A percentile compares a stretch with the other conserved stretches of the same genome.
Evolutionary conservation across 2,113 vertebrate genomes (phyloP).

Genomic region (Rhizomys pruinosus): DNA sequence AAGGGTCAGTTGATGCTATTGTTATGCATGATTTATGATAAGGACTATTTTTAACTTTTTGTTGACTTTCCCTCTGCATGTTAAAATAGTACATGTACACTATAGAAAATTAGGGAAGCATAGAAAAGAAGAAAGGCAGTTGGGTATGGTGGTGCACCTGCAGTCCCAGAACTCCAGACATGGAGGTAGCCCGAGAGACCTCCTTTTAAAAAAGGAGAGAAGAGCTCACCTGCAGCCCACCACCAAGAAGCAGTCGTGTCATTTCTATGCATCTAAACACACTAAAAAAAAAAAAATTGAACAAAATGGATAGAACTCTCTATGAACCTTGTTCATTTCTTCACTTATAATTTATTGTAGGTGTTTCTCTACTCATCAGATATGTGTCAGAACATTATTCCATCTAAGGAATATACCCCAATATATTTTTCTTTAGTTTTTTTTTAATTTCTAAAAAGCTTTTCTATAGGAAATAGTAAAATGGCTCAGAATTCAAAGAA

Average conservation of each 20-base stretch:
- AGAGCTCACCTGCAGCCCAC: neutral
- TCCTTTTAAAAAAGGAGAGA: neutral
- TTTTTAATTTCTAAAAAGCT: slow-evolving; percentile 40
- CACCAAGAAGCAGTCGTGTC: neutral
- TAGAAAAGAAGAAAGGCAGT: slow-evolving; percentile 48
- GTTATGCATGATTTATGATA: slow-evolving; percentile 70
- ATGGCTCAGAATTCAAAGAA: slow-evolving; percentile 28
- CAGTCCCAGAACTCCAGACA: neutral
- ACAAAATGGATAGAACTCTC: slow-evolving; percentile 35
- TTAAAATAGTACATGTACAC: slow-evolving; percentile 36
- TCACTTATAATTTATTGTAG: slow-evolving; percentile 48
- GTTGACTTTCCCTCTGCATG: neutral
- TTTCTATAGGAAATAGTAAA: slow-evolving; percentile 55
- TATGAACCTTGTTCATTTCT: slow-evolving; percentile 27
- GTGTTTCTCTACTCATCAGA: slow-evolving; percentile 25
- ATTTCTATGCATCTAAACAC: slow-evolving; percentile 44
- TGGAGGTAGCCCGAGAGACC: neutral
- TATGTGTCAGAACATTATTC: slow-evolving; percentile 23
- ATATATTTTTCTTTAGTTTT: neutral
- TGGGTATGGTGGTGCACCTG: neutral
- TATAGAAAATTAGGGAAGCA: slow-evolving; percentile 57
- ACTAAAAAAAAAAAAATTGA: no score
- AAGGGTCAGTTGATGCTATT: slow-evolving; percentile 75
- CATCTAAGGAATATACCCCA: neutral
- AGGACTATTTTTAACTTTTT: slow-evolving; percentile 56